Conservation (phyloP, 2,113 vertebrate species). For the Myrmophylax atrothorax region DNA sequence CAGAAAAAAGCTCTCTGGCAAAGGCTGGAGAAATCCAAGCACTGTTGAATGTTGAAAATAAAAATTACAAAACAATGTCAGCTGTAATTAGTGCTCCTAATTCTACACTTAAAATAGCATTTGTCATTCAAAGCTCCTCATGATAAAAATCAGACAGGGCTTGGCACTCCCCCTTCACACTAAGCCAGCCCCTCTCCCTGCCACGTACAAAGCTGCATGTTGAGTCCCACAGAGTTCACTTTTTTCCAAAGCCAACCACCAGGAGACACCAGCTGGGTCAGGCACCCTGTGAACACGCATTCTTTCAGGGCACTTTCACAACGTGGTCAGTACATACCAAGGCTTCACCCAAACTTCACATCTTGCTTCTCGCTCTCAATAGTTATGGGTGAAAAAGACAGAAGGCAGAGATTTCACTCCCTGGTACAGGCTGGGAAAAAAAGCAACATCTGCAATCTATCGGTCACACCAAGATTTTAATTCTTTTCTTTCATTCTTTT, state of each 20-base stretch:
- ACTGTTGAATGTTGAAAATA: not conserved
- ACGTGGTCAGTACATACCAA: too few species aligned
- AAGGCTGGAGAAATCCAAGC: slow-evolving; percentile 12
- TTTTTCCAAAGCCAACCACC: not conserved
- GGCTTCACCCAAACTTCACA: not conserved
- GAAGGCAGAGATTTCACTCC: slow-evolving; percentile 37
- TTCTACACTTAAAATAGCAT: not conserved
- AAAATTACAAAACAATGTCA: not conserved
- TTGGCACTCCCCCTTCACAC: not conserved
- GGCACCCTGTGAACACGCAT: not conserved
- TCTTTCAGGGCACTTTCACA: not conserved
- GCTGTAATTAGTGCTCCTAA: not conserved
- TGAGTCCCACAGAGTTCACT: not conserved
- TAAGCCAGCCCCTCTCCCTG: not conserved
- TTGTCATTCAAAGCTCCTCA: not conserved
- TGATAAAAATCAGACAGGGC: not conserved
- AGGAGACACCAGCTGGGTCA: not conserved
- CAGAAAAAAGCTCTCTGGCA: not conserved
- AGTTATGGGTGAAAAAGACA: not conserved
- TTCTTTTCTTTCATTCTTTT: slow-evolving; percentile 14
- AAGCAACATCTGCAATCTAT: slow-evolving; percentile 42
- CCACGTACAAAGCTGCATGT: rapidly evolving
- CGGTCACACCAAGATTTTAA: slow-evolving; percentile 49
- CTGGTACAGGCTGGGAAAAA: not conserved
- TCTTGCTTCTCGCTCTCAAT: not conserved